Evolutionary conservation across 1,140 invertebrate species (phyloP).

Genomic region (Dreissena polymorpha): DNA sequence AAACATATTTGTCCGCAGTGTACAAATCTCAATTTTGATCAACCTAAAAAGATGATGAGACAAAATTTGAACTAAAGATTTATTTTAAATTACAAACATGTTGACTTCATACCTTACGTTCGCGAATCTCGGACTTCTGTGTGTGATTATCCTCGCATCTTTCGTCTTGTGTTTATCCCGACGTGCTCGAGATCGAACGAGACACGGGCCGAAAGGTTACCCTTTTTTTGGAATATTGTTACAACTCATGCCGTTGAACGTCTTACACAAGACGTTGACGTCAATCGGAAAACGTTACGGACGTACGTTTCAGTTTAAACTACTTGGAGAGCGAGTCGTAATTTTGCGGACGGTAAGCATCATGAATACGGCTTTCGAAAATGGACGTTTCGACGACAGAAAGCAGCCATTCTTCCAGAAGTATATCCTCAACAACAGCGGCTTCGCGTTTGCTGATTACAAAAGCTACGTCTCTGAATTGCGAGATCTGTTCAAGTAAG

Average conservation of each 20-base stretch:
- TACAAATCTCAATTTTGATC: no score
- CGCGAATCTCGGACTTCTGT: no score
- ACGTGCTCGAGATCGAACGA: neutral
- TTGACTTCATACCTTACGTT: no score
- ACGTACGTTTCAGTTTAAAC: conserved; percentile 24
- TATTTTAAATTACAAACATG: no score
- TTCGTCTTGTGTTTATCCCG: no score
- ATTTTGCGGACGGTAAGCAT: conserved; percentile 29
- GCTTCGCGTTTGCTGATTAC: conserved; percentile 44
- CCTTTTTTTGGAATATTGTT: conserved; percentile 27
- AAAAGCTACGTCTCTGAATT: conserved; percentile 14
- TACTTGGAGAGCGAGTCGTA: conserved; percentile 28
- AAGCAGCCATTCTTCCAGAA: conserved; percentile 36
- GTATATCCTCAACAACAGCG: conserved; percentile 26
- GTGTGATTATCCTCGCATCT: no score
- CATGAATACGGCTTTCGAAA: conserved; percentile 9
- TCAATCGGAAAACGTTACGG: conserved; percentile 29
- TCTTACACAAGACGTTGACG: conserved; percentile 31
- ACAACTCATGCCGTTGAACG: conserved; percentile 27
- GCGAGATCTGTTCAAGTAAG: conserved; percentile 40
- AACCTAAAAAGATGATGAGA: no score
- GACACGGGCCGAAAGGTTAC: conserved; percentile 22
- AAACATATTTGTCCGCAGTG: no score
- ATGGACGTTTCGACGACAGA: conserved; percentile 4
- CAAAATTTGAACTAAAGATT: no score